Conservation (phyloP, 2,113 vertebrate species). For the Australoheros scitulus region DNA sequence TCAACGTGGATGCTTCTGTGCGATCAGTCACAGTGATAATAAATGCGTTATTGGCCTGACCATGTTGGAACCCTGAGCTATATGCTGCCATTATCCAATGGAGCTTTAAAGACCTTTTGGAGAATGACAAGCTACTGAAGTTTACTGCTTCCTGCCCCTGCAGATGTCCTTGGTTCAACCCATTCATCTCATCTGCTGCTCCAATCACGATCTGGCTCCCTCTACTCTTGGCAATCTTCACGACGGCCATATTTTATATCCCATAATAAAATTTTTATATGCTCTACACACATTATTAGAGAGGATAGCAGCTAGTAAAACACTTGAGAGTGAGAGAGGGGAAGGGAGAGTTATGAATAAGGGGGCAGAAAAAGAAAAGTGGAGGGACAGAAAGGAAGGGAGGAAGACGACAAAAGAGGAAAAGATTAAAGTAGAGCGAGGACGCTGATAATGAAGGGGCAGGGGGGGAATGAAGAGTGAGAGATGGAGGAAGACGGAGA, state of each 20-base stretch:
- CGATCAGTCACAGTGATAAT: slow-evolving; percentile 42
- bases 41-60: slow-evolving; percentile 26
- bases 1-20: slow-evolving; percentile 8
- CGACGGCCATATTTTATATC: slow-evolving; percentile 76
- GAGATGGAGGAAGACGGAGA: neutral
- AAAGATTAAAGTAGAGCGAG: slow-evolving; percentile 19
- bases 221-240: slow-evolving; percentile 67
- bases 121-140: slow-evolving; percentile 25
- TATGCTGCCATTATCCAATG: slow-evolving; percentile 39
- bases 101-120: slow-evolving; percentile 56
- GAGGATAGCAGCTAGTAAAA: slow-evolving; percentile 79
- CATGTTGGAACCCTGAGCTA: slow-evolving; percentile 29
- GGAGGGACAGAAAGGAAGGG: neutral
- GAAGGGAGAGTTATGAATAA: slow-evolving; percentile 64
- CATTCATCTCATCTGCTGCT: slow-evolving; percentile 65
- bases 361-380: slow-evolving; percentile 4
- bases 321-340: slow-evolving; percentile 65
- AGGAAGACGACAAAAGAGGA: neutral
- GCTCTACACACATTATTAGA: slow-evolving; percentile 80
- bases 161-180: slow-evolving; percentile 59
- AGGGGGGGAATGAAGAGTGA: slow-evolving; percentile 10
- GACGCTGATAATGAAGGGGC: slow-evolving; percentile 22
- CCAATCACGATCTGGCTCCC: slow-evolving; percentile 61
- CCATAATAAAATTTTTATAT: slow-evolving; percentile 79
- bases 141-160: slow-evolving; percentile 59